Evolutionary conservation across 2,888 invertebrate species (phyloP), one percentile per base, ranked within the genome.

Genomic region (Ophion ellenae): DNA sequence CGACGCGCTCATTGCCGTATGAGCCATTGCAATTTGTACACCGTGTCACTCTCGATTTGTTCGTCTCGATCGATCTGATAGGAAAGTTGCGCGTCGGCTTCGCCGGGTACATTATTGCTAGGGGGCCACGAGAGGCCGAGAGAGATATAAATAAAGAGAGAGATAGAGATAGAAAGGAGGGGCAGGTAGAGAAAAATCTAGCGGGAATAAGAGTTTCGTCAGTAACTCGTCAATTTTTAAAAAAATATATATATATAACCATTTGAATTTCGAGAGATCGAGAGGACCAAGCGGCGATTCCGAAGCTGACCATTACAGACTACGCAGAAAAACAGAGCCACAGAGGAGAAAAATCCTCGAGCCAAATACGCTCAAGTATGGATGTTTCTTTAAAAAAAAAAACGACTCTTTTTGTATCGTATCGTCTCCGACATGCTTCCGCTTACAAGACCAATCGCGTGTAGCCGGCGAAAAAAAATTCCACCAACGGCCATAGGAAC

Each of bases 21-120:
- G 32, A 32, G 32, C 32, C 32, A 74, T 57, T 81, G 64, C 10
- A 73, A 61, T 84, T 80, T 82, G 59, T 82, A 86, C 74, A 84
- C 78, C 84, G 82, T 80, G 74, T 86, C 81, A 79, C 77, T 81
- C 80, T 73, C 63, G 67, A 84, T 82, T 81, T 73, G 28, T 66
- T 76, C 64, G 57, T 47, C 74, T 28, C 47, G 53, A 70, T 70
- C 63, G 14, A 75, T 70, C 32, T 20, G 24, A 75, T 74, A 40
- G 40, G 47, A 77, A 40, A 53, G 63, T 70, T 53, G 36, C 73
- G 73, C 74, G 69, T 70, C 45, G 61, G 63, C 47, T 75, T 83
- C 63, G 66, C 78, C 67, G 57, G 66, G 4, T 74, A 78, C 45
- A 77, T 66, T 73, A 67, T 78, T 63, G 24, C 24, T 74, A 36